Conservation (phyloP, 2,888 invertebrate species). For the Lumbricus terrestris region DNA sequence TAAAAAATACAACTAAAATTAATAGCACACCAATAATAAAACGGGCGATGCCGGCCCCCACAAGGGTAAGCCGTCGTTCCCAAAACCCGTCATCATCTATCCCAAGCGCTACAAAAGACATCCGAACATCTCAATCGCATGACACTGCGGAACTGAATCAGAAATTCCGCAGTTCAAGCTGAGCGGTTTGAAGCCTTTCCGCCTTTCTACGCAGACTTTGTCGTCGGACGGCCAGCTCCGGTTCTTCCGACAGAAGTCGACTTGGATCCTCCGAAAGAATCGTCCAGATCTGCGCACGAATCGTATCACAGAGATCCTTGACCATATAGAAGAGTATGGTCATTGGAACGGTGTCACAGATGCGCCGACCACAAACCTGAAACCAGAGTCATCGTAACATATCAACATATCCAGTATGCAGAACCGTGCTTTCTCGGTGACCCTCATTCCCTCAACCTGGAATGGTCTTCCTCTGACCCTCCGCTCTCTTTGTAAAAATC, state of each 20-base stretch:
- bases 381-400: neutral
- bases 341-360: slow-evolving; percentile 13
- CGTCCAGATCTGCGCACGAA: neutral
- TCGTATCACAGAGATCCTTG: neutral
- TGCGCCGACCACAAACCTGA: slow-evolving; percentile 4
- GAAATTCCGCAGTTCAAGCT: neutral
- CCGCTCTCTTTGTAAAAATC: too few relatives aligned
- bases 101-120: neutral
- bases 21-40: neutral
- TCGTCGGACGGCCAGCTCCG: neutral
- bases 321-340: slow-evolving; percentile 8
- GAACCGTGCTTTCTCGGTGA: too few relatives aligned
- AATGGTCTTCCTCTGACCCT: too few relatives aligned
- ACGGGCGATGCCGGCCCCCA: neutral
- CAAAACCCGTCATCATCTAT: neutral
- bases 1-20: too few relatives aligned
- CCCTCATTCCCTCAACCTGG: too few relatives aligned
- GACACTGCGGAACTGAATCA: neutral
- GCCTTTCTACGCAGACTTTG: neutral
- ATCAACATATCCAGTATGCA: too few relatives aligned
- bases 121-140: neutral
- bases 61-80: neutral
- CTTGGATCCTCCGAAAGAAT: neutral
- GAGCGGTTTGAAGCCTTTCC: neutral
- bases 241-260: slow-evolving; percentile 7